Evolutionary conservation across 2,888 invertebrate genomes (phyloP), one percentile per base, ranked within the genome.

Genomic region (Saturnia pavonia): DNA sequence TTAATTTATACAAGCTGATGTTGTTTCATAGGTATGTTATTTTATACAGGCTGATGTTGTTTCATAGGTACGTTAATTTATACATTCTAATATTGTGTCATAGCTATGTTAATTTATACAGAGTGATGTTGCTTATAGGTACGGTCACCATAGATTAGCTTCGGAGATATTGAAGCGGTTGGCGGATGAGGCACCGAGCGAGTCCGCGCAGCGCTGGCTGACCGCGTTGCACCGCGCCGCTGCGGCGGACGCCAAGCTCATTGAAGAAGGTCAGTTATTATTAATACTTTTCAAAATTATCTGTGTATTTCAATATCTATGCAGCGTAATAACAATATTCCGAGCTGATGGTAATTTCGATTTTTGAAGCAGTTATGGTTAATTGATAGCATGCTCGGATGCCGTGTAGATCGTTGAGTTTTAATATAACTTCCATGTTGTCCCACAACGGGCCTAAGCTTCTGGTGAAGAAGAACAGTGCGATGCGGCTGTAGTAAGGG

Each of bases 171-270:
- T 97, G 79, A 89, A 94, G 42, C 92, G 94, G 66, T 88, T 97
- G 43, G 94, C 95, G 2, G 95, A 95, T 67, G 94, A 96, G 75
- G 97, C 97, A 0, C 97, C 97, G 22, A 97, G 97, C 48, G 99
- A 99, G 83, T 96, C 98, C 79, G 95, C 97, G 68, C 97, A 98
- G 82, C 97, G 98, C 83, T 99, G 98, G 97, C 89, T 99, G 70
- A 95, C 96, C 0, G 97, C 97, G 0, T 88, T 99, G n/a, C 95
- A 96, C 74, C 95, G 97, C 73, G 95, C 97, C 75, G 96, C 97
- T 0, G 95, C 94, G 68, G 97, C 97, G 0, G 97, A 97, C 86
- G 95, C 96, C 19, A 94, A 94, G 69, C 90, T 97, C 0, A 88
- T 93, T 0, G 83, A 94, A 40, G 91, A 94, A 66, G 95, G 94